Evolutionary conservation across 2,888 invertebrate genomes (phyloP).

Genomic region (Plutella xylostella): DNA sequence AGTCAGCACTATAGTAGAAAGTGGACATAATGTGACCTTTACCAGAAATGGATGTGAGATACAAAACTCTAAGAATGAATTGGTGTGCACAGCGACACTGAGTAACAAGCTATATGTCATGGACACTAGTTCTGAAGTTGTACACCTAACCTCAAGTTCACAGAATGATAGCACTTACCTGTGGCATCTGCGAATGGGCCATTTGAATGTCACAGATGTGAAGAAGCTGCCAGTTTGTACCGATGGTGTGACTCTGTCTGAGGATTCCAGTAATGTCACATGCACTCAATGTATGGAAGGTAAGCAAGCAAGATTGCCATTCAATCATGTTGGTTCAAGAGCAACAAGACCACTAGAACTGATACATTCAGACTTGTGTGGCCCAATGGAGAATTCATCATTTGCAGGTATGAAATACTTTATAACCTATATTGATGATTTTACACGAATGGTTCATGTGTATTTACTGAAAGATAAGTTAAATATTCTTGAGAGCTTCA

Average conservation of each 20-base stretch:
- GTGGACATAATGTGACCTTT: constrained; percentile 17
- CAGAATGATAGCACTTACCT: constrained; percentile 9
- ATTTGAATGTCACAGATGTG: no score
- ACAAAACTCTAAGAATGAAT: constrained; percentile 6
- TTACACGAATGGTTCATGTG: background rate
- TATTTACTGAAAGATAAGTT: constrained; percentile 1
- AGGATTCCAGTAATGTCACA: constrained; percentile 5
- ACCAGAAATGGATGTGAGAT: constrained; percentile 14
- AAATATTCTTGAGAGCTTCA: background rate
- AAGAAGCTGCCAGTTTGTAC: constrained; percentile 17
- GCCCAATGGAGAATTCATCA: constrained; percentile 18
- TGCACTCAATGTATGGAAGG: constrained; percentile 16
- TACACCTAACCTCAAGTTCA: constrained; percentile 5
- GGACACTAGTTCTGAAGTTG: background rate
- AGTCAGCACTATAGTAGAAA: constrained; percentile 19
- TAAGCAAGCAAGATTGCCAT: constrained; percentile 17
- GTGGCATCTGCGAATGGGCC: constrained; percentile 18
- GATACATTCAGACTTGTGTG: no score
- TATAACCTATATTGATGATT: constrained; percentile 17
- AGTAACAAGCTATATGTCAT: constrained; percentile 14
- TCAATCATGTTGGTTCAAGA: constrained; percentile 15
- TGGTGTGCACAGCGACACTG: constrained; percentile 14
- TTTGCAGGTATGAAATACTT: constrained; percentile 19
- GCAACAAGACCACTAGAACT: constrained; percentile 13
- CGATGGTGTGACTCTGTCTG: constrained; percentile 15